Conservation (phyloP, 2,888 invertebrate species). For the Chironomus tentans region DNA sequence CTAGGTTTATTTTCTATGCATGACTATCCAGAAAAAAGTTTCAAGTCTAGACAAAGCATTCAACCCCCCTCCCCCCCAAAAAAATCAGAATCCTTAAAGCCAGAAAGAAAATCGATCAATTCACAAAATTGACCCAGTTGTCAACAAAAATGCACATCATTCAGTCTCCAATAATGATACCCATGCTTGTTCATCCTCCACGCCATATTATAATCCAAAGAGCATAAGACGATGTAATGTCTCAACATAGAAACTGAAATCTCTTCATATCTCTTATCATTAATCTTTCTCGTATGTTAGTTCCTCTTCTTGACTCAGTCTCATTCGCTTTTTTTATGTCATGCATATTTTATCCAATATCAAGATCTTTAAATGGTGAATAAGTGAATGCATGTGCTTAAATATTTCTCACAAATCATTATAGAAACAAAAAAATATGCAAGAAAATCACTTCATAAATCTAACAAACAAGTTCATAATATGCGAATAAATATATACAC, state of each 20-base stretch:
- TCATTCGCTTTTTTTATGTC: background rate
- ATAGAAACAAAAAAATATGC: background rate
- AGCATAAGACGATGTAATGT: background rate
- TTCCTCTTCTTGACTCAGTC: too few relatives aligned
- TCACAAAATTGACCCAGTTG: too few relatives aligned
- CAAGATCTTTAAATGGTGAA: background rate
- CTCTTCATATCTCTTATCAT: constrained; percentile 6
- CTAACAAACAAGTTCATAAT: background rate
- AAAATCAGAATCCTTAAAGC: too few relatives aligned
- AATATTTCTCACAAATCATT: background rate
- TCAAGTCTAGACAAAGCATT: too few relatives aligned
- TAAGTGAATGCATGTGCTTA: background rate
- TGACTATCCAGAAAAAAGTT: too few relatives aligned
- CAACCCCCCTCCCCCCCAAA: too few relatives aligned
- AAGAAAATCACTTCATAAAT: constrained; percentile 3
- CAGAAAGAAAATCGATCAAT: too few relatives aligned
- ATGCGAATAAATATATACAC: background rate
- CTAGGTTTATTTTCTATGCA: too few relatives aligned
- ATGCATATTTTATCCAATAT: too few relatives aligned
- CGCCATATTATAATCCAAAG: background rate
- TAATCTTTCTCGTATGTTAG: background rate
- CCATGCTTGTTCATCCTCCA: background rate
- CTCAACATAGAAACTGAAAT: background rate
- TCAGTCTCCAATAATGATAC: too few relatives aligned
- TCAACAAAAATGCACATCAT: too few relatives aligned